phyloP scores from a whole-genome alignment of 2,113 vertebrate species.

The Ophthalmolycus amberensis region DNA sequence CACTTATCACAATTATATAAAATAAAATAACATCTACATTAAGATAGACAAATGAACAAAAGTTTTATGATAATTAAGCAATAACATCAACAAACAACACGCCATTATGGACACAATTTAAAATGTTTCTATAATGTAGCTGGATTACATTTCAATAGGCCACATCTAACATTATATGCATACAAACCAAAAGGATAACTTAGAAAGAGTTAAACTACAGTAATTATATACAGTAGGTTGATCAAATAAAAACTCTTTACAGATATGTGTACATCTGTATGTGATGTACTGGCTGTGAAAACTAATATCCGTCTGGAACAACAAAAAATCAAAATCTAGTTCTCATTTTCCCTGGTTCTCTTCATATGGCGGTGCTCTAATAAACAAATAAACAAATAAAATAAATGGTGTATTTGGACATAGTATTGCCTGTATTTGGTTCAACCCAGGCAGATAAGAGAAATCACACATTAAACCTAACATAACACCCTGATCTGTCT shows the following conservation, averaged over 20 bases:
- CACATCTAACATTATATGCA: background rate
- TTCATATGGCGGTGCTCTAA: background rate
- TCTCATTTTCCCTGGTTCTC: background rate
- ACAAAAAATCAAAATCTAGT: too few species aligned
- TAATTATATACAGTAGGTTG: background rate
- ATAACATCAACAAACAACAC: too few species aligned
- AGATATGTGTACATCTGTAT: background rate
- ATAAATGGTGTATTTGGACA: background rate
- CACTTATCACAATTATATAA: background rate
- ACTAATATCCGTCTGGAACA: background rate
- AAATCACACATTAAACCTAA: background rate
- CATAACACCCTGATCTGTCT: background rate
- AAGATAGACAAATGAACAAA: background rate
- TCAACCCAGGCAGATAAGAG: background rate
- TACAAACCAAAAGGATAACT: background rate
- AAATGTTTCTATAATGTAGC: background rate
- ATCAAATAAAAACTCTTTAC: background rate
- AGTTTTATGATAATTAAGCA: background rate
- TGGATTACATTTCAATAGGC: background rate
- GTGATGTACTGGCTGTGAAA: background rate
- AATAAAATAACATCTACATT: background rate
- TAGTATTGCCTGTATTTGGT: background rate
- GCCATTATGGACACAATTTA: background rate
- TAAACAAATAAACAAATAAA: background rate
- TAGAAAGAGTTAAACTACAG: background rate